Evolutionary conservation across 1,140 invertebrate species (phyloP), one percentile per base, ranked within the genome.

Genomic region (Drosophila sechellia): DNA sequence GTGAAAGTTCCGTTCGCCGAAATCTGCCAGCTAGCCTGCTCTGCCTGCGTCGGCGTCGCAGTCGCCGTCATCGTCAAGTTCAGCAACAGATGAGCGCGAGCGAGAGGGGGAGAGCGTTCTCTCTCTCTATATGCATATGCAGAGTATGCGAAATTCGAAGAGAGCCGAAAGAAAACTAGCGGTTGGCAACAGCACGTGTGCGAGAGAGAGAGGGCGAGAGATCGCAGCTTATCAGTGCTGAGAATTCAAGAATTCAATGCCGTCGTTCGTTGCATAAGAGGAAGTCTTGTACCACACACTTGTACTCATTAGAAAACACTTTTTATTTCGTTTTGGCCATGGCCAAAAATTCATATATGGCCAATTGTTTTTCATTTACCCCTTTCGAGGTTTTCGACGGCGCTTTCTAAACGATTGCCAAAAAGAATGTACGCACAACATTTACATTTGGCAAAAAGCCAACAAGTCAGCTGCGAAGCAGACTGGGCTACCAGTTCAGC

Each of bases 341-440:
- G 20, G 58, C 39, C 57, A 25, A 77, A 61, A 56, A 61, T 42
- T 50, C 40, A 64, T 63, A 76, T 72, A 40, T 46, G 54, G 39
- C 59, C 59, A 87, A 81, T 85, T 86, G 85, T 90, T 90, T 90
- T 90, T 90, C 85, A 90, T 90, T 90, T 90, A 78, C 74, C 85
- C 85, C 85, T 68, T 90, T 90, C 87, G 86, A 90, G 85, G 85
- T 79, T 90, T 65, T 64, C 45, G 5, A 31, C 15, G 31, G 46
- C 40, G 65, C 53, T 53, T 61, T 74, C 56, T 13, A 60, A 58
- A 54, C 49, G 55, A 53, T 70, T 89, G 76, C 80, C 80, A 73
- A 79, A 89, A 81, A 58, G 48, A 34, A 50, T 31, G 31, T 31
- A 8, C 37, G 22, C 59, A 68, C 46, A 70, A 77, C 52, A 78